Evolutionary conservation across 2,797 vertebrate genomes (phyloP), one percentile per base, ranked within the genome.

Genomic region (Silurus lanzhouensis): DNA sequence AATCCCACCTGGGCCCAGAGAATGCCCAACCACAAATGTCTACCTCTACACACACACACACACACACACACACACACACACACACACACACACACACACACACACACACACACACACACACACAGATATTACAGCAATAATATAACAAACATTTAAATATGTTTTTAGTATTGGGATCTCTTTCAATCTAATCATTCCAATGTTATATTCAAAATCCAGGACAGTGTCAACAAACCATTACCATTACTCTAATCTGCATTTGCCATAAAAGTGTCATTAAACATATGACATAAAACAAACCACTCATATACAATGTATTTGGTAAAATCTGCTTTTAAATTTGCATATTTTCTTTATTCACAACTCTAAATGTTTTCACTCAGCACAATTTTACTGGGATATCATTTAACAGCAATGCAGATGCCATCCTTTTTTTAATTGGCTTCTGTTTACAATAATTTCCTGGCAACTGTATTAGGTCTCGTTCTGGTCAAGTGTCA

Each of bases 1-100:
- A 87, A 83, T 89, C 90, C 92, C 94, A 95, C 94, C 94, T 95
- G 95, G 91, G 91, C 90, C 60, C 83, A 81, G 78, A 85, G 77
- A 79, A 92, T 91, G 90, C 84, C 91, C 91, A 92, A 87, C 88
- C 90, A 88, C 88, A 89, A 79, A 81, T 22, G 22, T 1, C 55
- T 83, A 89, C 85, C 83, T 84, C 85, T 88, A 91, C 85, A 91
- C 91, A 92, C 89, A 92, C 89, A 93, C 90, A 91, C 91, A 92
- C 77, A 70, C 46, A 67, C 52, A 46, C 48, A 74, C 68, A 80
- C 71, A 68, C 48, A 83, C n/a, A 83, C 66, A 83, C 57, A 74
- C 57, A 78, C 57, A 82, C 44, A 74, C 78, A 64, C 57, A 64
- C 64, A 27, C 90, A 91, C 91, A 92, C 74, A 60, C 48, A 70